Percentiles rank a stretch among this genome's conserved stretches.
Conservation (phyloP, 2,888 invertebrate genomes). For the Andrena haemorrhoa region DNA sequence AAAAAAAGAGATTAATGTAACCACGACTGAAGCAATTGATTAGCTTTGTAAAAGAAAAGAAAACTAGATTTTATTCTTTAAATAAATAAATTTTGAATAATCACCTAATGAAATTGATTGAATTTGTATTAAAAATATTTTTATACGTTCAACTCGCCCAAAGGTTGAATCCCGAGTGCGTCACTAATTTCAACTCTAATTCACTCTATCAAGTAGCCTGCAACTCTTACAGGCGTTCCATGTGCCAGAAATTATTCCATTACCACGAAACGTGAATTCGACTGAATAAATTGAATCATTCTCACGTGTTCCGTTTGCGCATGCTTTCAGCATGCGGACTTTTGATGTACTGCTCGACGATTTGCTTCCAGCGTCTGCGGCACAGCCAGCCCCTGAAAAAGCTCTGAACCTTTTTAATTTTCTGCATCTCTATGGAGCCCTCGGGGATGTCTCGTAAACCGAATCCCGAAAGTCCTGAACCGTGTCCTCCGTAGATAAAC, state of each 20-base stretch:
- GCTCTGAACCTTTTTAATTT: conserved; percentile 96
- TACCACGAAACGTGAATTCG: background rate
- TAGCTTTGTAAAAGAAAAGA: too few relatives aligned
- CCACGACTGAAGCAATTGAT: too few relatives aligned
- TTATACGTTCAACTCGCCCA: too few relatives aligned
- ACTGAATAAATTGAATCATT: conserved; percentile 14
- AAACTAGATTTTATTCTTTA: too few relatives aligned
- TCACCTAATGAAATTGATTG: too few relatives aligned
- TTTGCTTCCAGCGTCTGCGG: conserved; percentile 96
- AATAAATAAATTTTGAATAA: too few relatives aligned
- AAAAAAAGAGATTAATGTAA: too few relatives aligned
- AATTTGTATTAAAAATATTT: too few relatives aligned
- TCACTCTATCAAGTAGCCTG: too few relatives aligned
- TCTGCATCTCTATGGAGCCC: conserved; percentile 91
- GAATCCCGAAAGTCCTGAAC: conserved; percentile 33
- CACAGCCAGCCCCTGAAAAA: conserved; percentile 98
- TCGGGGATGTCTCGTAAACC: conserved; percentile 82
- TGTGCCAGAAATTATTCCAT: background rate
- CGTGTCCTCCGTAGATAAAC: conserved; percentile 14
- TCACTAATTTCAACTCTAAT: too few relatives aligned
- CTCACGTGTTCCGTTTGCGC: conserved; percentile 94
- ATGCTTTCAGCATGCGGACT: conserved; percentile 97
- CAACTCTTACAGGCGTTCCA: background rate
- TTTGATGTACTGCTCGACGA: conserved; percentile 97
- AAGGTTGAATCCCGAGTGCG: too few relatives aligned